Base-by-base conservation (phyloP, 2,888 invertebrate species). In the Oscheius sp. region DNA sequence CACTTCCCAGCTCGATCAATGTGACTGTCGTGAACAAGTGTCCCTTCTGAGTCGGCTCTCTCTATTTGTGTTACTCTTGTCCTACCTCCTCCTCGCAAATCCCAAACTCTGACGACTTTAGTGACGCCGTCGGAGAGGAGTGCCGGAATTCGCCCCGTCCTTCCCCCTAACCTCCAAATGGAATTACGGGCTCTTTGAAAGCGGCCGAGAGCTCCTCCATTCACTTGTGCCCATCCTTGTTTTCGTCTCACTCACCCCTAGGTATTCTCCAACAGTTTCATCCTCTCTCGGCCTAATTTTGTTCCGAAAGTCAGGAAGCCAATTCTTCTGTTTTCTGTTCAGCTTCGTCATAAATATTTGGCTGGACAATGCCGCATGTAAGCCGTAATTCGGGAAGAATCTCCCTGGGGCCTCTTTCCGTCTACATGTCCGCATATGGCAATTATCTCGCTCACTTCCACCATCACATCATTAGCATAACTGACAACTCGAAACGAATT, bases 131-230 rank as follows among this genome's bases (percentile, higher is more conserved):
- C 55, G 20, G n/a, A n/a, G n/a, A n/a, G 33, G 61, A 39, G 58
- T 39, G 23, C 45, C 61, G 61, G 57, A 57, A 57, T 57, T 57
- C 37, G 57, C 34, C 27, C 39, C 10, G 45, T 42, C 45, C 6
- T 42, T 48, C 23, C 31, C 29, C 55, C 61, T 61, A 68, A 68
- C 68, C 61, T 68, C 68, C 58, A 58, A 68, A 68, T 68, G 48
- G 52, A 53, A 68, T 68, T 68, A 68, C 58, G 61, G 42, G 23
- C 39, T 46, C 68, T 68, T 68, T 68, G 68, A 68, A 68, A 61
- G 68, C 23, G 37, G 55, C 57, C 42, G 55, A 61, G 61, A 45
- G 45, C 27, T 39, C 55, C 42, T 42, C 57, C 57, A 57, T 57
- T 61, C 61, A 45, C 39, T 25, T n/a, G n/a, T 23, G 63, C 29